Evolutionary conservation across 2,888 invertebrate genomes (phyloP).

Genomic region (Cloeon dipterum): DNA sequence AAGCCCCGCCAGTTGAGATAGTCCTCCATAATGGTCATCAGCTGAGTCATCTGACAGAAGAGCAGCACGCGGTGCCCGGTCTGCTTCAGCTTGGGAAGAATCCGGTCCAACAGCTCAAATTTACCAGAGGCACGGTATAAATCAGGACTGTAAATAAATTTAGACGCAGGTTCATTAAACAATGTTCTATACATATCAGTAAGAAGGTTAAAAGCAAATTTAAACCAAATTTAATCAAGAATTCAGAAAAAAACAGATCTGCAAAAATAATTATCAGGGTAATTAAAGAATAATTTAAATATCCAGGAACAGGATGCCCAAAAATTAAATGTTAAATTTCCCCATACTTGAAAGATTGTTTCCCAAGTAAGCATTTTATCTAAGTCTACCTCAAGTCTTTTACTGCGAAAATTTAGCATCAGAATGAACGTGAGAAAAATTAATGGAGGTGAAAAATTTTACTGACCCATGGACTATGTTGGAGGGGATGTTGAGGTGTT

Average conservation of each 20-base stretch:
- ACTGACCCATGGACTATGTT: constrained; percentile 9
- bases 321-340: too few relatives aligned
- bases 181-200: not conserved
- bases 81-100: constrained; percentile 31
- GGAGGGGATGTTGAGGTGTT: constrained; percentile 13
- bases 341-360: too few relatives aligned
- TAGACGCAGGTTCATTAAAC: too few relatives aligned
- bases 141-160: constrained; percentile 20
- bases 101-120: constrained; percentile 36
- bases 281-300: too few relatives aligned
- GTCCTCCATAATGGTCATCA: constrained; percentile 38
- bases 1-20: constrained; percentile 28
- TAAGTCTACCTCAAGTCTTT: too few relatives aligned
- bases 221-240: not conserved
- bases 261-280: too few relatives aligned
- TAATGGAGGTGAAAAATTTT: too few relatives aligned
- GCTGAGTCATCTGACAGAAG: constrained; percentile 40
- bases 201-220: not conserved
- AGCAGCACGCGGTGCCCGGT: constrained; percentile 30
- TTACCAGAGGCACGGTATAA: constrained; percentile 33
- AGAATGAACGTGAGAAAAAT: too few relatives aligned
- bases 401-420: too few relatives aligned
- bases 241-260: not conserved
- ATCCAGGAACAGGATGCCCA: too few relatives aligned
- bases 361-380: too few relatives aligned